phyloP scores from a whole-genome alignment of 2,888 invertebrate species.

The Formica aserva region DNA sequence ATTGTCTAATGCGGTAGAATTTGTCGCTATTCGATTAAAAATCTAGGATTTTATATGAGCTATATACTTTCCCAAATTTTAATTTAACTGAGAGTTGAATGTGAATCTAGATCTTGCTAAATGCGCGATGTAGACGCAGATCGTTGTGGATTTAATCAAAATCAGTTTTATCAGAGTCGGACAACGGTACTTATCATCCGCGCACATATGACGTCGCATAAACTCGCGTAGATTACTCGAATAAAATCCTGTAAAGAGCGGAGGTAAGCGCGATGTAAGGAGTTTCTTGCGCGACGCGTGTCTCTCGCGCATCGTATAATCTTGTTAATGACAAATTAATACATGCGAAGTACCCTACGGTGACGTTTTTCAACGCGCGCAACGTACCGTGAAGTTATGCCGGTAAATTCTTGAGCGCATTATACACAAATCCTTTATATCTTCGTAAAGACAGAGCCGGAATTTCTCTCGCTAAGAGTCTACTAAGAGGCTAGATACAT shows the following conservation, averaged over 20 bases:
- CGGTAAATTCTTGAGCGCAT: constrained; percentile 52
- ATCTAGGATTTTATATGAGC: background rate
- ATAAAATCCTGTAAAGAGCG: constrained; percentile 21
- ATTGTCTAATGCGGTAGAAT: background rate
- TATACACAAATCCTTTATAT: constrained; percentile 51
- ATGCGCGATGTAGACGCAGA: constrained; percentile 11
- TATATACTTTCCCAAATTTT: background rate
- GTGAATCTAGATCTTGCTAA: background rate
- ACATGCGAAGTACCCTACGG: constrained; percentile 12
- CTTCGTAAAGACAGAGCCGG: constrained; percentile 37
- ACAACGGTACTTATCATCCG: constrained; percentile 27
- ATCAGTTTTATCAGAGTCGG: constrained; percentile 27
- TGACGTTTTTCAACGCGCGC: constrained; percentile 33
- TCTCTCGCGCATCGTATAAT: constrained; percentile 20
- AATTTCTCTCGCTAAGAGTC: constrained; percentile 62
- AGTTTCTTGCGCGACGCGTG: constrained; percentile 2
- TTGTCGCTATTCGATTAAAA: background rate
- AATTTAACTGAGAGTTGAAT: constrained; percentile 10
- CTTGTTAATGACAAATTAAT: constrained; percentile 48
- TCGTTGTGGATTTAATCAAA: background rate
- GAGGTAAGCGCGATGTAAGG: background rate
- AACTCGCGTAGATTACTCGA: constrained; percentile 35
- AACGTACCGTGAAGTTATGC: constrained; percentile 43
- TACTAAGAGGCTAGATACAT: constrained; percentile 60
- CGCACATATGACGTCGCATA: constrained; percentile 19